Conservation (phyloP, 2,797 vertebrate species). For the Coranthus polyacanthus region DNA sequence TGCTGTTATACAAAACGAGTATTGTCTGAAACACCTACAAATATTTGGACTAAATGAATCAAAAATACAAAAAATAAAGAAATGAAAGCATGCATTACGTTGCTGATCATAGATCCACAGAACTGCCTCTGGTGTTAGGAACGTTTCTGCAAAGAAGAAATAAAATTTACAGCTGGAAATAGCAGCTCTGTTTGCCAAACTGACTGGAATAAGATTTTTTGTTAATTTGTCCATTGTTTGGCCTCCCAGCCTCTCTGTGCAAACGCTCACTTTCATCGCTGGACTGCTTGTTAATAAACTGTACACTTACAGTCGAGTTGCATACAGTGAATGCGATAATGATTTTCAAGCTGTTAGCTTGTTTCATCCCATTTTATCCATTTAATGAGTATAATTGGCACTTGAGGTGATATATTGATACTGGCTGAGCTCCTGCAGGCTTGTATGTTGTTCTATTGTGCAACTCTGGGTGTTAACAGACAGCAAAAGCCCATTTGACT, state of each 20-base stretch:
- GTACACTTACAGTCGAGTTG: conserved; percentile 54
- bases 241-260: conserved; percentile 27
- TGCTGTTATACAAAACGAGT: conserved; percentile 13
- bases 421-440: conserved; percentile 62
- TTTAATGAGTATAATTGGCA: conserved; percentile 77
- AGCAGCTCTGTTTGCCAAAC: conserved; percentile 23
- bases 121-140: too few relatives aligned
- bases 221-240: conserved; percentile 31
- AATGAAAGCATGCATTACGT: too few relatives aligned
- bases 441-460: conserved; percentile 65
- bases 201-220: conserved; percentile 17
- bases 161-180: too few relatives aligned
- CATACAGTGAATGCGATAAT: conserved; percentile 63
- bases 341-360: conserved; percentile 74
- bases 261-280: conserved; percentile 35
- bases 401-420: conserved; percentile 78
- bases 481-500: conserved; percentile 59
- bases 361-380: conserved; percentile 73
- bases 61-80: too few relatives aligned
- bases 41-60: too few relatives aligned
- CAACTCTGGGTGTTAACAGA: conserved; percentile 61
- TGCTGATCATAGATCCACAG: too few relatives aligned
- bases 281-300: conserved; percentile 41
- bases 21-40: neutral
- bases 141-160: too few relatives aligned